phyloP scores from a whole-genome alignment of 2,888 invertebrate genomes.

The Cryptus viduatorius region DNA sequence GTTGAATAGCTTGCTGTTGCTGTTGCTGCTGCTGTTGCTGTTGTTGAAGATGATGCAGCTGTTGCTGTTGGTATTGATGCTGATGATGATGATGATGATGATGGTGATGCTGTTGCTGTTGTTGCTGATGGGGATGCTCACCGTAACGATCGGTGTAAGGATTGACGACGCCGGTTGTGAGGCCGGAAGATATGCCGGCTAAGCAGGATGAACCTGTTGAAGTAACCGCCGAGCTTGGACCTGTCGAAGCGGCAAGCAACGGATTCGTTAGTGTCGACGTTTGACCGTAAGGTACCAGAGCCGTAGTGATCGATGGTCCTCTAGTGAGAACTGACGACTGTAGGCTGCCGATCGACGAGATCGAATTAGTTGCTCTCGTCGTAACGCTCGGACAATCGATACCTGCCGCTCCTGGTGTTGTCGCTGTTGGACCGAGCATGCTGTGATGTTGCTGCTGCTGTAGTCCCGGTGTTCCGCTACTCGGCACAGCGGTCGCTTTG shows the following conservation, averaged over 20 bases:
- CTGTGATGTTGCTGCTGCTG: constrained; percentile 83
- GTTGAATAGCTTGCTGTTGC: constrained; percentile 71
- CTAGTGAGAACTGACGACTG: constrained; percentile 77
- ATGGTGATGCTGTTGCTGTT: constrained; percentile 86
- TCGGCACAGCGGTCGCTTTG: constrained; percentile 80
- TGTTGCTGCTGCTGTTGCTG: constrained; percentile 75
- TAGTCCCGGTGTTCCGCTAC: constrained; percentile 65
- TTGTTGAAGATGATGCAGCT: constrained; percentile 75
- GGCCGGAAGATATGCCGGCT: constrained; percentile 80
- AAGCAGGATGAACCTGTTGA: constrained; percentile 78
- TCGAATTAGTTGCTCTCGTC: constrained; percentile 44
- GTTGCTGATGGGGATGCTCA: constrained; percentile 79
- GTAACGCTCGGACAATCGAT: constrained; percentile 66
- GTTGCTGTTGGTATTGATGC: constrained; percentile 80
- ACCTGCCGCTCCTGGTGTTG: constrained; percentile 85
- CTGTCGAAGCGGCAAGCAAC: constrained; percentile 81
- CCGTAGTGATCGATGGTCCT: constrained; percentile 78
- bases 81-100: constrained; percentile 84
- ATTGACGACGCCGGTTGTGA: constrained; percentile 82
- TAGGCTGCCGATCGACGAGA: constrained; percentile 75
- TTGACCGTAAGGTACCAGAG: constrained; percentile 78
- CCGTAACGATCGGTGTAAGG: constrained; percentile 81
- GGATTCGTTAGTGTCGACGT: constrained; percentile 79
- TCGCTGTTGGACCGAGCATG: constrained; percentile 81
- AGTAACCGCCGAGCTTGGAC: constrained; percentile 69